Evolutionary conservation across 2,888 invertebrate species (phyloP).

Genomic region (Agriopis leucophaearia): DNA sequence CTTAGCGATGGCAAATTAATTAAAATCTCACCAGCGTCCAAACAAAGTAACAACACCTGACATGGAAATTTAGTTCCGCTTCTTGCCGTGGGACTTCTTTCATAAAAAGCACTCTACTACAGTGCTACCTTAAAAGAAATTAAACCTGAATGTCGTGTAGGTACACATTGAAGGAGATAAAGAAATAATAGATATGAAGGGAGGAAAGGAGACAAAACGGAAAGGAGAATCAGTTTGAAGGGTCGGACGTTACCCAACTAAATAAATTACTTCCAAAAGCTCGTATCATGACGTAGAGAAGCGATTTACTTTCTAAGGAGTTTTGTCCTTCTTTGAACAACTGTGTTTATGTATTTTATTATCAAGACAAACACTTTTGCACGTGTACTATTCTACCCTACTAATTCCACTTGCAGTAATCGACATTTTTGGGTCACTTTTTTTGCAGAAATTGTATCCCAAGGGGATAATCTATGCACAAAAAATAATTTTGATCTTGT

Average conservation of each 20-base stretch:
- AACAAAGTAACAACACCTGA: too few relatives aligned
- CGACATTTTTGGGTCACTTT: too few relatives aligned
- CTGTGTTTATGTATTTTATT: constrained; percentile 16
- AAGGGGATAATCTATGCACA: too few relatives aligned
- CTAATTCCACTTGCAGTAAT: too few relatives aligned
- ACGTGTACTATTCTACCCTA: background rate
- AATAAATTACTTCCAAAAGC: constrained; percentile 40
- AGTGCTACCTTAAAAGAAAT: constrained; percentile 10
- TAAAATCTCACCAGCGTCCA: too few relatives aligned
- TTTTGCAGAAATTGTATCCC: too few relatives aligned
- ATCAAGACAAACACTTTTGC: constrained; percentile 8
- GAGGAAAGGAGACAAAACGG: constrained; percentile 31
- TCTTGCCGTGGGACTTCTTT: too few relatives aligned
- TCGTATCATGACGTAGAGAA: constrained; percentile 30
- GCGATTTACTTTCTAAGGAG: constrained; percentile 37
- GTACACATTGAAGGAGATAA: constrained; percentile 26
- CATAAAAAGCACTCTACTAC: background rate
- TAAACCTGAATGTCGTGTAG: constrained; percentile 18
- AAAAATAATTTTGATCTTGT: too few relatives aligned
- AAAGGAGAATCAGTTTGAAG: constrained; percentile 35
- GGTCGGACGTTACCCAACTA: constrained; percentile 36
- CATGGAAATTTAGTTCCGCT: too few relatives aligned
- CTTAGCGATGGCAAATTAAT: too few relatives aligned
- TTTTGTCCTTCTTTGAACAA: constrained; percentile 21
- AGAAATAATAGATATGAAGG: constrained; percentile 36